phyloP scores from a whole-genome alignment of 2,888 invertebrate genomes.

The Apamea epomidion region DNA sequence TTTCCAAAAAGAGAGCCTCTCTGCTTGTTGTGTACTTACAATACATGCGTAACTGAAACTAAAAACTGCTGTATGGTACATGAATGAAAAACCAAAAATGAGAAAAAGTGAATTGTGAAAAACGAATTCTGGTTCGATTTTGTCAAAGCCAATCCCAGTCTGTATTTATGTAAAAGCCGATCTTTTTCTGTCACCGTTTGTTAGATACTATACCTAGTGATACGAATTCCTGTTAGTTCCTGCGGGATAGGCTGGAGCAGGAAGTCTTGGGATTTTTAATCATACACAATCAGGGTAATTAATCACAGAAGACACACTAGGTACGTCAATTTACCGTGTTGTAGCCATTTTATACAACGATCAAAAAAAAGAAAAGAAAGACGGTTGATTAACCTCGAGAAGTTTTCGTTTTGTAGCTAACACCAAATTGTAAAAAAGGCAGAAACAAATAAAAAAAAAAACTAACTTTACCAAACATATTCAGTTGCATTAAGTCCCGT shows the following conservation, averaged over 20 bases:
- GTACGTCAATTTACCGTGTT: no score
- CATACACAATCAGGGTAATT: no score
- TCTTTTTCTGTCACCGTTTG: not conserved
- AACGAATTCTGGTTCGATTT: not conserved
- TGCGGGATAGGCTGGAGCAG: no score
- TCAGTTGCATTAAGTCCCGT: no score
- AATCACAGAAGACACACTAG: no score
- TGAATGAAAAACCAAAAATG: not conserved
- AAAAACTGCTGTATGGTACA: conserved; percentile 7
- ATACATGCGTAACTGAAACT: conserved; percentile 2
- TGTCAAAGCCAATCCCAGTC: conserved; percentile 5
- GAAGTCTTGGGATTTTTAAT: not conserved
- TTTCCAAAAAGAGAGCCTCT: not conserved
- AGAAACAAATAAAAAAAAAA: no score
- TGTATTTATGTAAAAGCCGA: conserved; percentile 10
- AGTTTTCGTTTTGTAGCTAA: no score
- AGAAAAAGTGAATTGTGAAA: not conserved
- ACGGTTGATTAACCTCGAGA: not conserved
- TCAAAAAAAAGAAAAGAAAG: not conserved
- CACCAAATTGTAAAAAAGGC: no score
- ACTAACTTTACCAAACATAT: no score
- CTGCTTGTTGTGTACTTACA: not conserved
- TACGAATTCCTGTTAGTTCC: no score
- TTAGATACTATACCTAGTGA: no score
- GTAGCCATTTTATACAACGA: no score